phyloP scores from a whole-genome alignment of 2,113 vertebrate species.

The Oncorhynchus mykiss region DNA sequence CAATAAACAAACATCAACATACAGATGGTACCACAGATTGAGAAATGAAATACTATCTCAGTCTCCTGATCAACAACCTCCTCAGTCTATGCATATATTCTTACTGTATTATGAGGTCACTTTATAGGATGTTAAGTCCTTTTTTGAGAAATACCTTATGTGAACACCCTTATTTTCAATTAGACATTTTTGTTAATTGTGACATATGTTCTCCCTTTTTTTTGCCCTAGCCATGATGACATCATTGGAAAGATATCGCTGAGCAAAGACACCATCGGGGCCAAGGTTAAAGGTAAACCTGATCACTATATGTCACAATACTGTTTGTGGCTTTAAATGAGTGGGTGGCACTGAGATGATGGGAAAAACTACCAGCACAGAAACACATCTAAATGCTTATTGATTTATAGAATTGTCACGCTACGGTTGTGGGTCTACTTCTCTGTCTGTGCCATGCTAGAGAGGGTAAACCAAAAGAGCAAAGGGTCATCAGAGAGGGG shows the following conservation, averaged over 20 bases:
- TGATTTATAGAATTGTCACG: neutral
- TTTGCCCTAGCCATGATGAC: slow-evolving; percentile 81
- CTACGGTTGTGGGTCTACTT: neutral
- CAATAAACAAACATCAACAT: slow-evolving; percentile 53
- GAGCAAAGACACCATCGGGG: slow-evolving; percentile 79
- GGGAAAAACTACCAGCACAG: no score
- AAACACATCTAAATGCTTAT: no score
- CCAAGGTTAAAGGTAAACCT: slow-evolving; percentile 78
- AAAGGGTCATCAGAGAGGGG: slow-evolving; percentile 50
- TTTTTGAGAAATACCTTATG: neutral
- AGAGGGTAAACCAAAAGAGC: slow-evolving; percentile 27
- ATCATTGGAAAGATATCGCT: slow-evolving; percentile 87
- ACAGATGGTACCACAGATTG: slow-evolving; percentile 39
- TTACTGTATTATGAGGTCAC: neutral
- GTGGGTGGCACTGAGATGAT: no score
- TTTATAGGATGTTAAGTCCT: neutral
- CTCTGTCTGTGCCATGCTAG: neutral
- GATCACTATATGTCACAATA: no score
- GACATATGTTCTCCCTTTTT: slow-evolving; percentile 2
- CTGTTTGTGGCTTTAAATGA: no score
- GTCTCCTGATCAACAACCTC: neutral
- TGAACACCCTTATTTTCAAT: neutral
- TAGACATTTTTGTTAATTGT: neutral
- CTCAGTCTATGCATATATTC: neutral
- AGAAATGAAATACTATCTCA: slow-evolving; percentile 37